Evolutionary conservation across 2,113 vertebrate species (phyloP).

Genomic region (Balaenoptera acutorostrata): DNA sequence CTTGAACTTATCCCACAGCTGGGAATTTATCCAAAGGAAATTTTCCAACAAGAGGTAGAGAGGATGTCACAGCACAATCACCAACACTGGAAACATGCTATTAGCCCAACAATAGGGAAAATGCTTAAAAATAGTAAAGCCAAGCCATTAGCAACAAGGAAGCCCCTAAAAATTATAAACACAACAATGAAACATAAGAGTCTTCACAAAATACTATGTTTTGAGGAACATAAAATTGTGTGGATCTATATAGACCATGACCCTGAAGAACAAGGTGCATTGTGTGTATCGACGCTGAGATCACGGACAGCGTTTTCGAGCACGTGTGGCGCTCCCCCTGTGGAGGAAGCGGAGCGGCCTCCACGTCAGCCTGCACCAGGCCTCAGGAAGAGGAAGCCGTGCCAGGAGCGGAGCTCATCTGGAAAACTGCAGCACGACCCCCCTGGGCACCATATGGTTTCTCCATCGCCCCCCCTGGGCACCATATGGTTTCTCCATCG

Average conservation of each 20-base stretch:
- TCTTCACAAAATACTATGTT: not conserved
- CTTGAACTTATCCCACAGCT: not conserved
- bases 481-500: not conserved
- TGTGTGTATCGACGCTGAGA: not conserved
- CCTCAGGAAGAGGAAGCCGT: not conserved
- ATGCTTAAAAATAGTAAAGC: not conserved
- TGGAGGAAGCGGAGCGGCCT: not conserved
- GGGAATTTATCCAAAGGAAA: conserved; percentile 8
- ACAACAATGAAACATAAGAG: accelerated
- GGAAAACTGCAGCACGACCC: not conserved
- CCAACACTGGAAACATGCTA: not conserved
- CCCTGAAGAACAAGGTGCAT: not conserved
- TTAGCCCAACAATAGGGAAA: not conserved
- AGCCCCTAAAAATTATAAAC: not conserved
- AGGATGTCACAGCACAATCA: not conserved
- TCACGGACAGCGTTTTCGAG: accelerated
- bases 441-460: not conserved
- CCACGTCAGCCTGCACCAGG: accelerated
- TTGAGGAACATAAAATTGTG: not conserved
- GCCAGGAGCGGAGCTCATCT: not conserved
- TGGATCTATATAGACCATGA: accelerated
- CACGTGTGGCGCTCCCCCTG: not conserved
- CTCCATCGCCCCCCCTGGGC: not conserved
- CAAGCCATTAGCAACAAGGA: not conserved
- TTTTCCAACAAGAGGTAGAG: not conserved